Conservation (phyloP, 2,888 invertebrate genomes). For the Agrypnus murinus region DNA sequence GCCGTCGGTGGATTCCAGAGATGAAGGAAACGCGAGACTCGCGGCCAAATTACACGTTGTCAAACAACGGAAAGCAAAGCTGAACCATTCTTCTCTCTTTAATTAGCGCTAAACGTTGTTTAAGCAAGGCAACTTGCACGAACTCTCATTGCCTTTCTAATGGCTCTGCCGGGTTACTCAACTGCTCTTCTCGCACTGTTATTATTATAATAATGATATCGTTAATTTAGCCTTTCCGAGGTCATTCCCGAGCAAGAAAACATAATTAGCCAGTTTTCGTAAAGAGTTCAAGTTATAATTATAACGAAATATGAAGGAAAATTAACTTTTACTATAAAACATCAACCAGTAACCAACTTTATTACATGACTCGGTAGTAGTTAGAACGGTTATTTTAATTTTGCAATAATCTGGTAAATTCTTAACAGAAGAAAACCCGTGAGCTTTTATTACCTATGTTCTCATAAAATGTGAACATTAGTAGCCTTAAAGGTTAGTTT, state of each 20-base stretch:
- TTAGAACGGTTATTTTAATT: not conserved
- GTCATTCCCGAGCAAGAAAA: slow-evolving; percentile 34
- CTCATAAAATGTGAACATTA: not conserved
- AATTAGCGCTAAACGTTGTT: slow-evolving; percentile 61
- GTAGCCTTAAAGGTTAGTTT: not conserved
- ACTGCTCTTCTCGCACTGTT: slow-evolving; percentile 49
- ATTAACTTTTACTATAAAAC: slow-evolving; percentile 12
- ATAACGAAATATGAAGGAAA: slow-evolving; percentile 2
- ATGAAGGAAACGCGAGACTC: slow-evolving; percentile 55
- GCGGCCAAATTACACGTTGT: slow-evolving; percentile 63
- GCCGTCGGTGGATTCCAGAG: slow-evolving; percentile 60
- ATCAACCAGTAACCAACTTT: not conserved
- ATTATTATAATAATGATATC: slow-evolving; percentile 55
- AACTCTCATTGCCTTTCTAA: slow-evolving; percentile 56
- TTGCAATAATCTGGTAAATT: not conserved
- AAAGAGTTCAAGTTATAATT: slow-evolving; percentile 6
- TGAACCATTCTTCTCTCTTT: slow-evolving; percentile 56
- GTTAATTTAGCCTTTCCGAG: slow-evolving; percentile 46
- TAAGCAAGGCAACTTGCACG: slow-evolving; percentile 55
- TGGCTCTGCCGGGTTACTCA: slow-evolving; percentile 54
- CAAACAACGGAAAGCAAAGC: slow-evolving; percentile 54
- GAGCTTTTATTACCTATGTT: not conserved
- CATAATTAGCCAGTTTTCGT: slow-evolving; percentile 39
- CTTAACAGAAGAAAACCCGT: not conserved
- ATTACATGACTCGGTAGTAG: no score